These are phyloP conservation scores for Hyaena hyaena DNA, from an alignment of 2,113 vertebrate genomes.

Conservation along the genomic window DNA sequence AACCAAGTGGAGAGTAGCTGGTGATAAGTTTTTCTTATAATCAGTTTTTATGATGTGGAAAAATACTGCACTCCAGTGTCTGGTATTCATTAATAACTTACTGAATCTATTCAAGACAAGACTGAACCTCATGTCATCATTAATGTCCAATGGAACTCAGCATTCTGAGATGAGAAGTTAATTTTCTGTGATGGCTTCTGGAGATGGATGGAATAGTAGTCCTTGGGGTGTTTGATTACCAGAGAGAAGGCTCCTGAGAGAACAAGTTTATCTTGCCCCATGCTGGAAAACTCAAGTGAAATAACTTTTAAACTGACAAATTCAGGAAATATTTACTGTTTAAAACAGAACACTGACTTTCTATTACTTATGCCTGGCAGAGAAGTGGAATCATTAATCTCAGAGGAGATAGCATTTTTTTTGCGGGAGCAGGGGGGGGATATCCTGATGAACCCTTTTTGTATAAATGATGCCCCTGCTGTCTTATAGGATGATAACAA, in stretches of 20 bases:
- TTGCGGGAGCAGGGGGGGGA: neutral
- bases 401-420: neutral
- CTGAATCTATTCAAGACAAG: neutral
- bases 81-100: slow-evolving; percentile 21
- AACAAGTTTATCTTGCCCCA: neutral
- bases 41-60: slow-evolving; percentile 59
- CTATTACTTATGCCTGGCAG: neutral
- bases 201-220: neutral
- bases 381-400: neutral
- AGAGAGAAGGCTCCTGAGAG: neutral
- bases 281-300: slow-evolving; percentile 33
- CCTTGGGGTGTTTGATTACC: neutral
- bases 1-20: slow-evolving; percentile 36
- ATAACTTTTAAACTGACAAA: slow-evolving; percentile 26
- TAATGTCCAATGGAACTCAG: neutral
- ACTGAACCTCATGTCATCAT: neutral
- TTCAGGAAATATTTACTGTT: slow-evolving; percentile 18
- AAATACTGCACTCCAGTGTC: neutral
- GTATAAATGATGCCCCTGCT: neutral
- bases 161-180: neutral
- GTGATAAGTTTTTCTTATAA: slow-evolving; percentile 49
- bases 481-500: neutral
- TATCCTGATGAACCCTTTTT: neutral
- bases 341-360: slow-evolving; percentile 5
- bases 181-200: neutral